Conservation (phyloP, 2,113 vertebrate species). For the Arothron firmamentum region DNA sequence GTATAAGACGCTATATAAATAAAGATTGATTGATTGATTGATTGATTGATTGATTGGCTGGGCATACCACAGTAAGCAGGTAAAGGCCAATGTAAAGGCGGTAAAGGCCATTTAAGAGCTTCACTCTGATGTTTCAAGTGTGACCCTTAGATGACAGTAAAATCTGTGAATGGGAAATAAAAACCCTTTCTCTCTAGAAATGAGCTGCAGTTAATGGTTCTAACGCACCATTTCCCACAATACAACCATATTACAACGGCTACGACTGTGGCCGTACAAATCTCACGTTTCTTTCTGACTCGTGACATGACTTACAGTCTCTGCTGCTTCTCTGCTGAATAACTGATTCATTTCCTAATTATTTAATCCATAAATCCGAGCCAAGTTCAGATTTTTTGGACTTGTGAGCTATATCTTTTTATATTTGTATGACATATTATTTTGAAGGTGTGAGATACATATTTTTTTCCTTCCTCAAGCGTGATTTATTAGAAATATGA, state of each 20-base stretch:
- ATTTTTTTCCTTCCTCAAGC: no score
- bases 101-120: constrained; percentile 20
- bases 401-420: no score
- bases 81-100: constrained; percentile 12
- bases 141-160: constrained; percentile 27
- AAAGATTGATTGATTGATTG: no score
- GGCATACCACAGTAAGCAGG: constrained; percentile 1
- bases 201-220: no score
- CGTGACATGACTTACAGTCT: neutral
- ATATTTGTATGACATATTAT: no score
- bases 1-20: no score
- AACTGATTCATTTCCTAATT: neutral
- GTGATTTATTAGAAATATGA: no score
- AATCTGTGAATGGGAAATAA: neutral
- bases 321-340: neutral
- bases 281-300: no score
- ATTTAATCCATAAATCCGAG: neutral
- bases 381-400: no score
- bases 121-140: constrained; percentile 20
- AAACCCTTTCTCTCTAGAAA: neutral
- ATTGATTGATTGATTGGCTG: no score
- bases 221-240: neutral
- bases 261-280: no score
- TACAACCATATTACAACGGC: neutral
- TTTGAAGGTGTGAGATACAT: no score